Percentiles rank a stretch among this genome's conserved stretches.
phyloP scores from a whole-genome alignment of 2,888 invertebrate genomes.

The Anoplius nigerrimus region DNA sequence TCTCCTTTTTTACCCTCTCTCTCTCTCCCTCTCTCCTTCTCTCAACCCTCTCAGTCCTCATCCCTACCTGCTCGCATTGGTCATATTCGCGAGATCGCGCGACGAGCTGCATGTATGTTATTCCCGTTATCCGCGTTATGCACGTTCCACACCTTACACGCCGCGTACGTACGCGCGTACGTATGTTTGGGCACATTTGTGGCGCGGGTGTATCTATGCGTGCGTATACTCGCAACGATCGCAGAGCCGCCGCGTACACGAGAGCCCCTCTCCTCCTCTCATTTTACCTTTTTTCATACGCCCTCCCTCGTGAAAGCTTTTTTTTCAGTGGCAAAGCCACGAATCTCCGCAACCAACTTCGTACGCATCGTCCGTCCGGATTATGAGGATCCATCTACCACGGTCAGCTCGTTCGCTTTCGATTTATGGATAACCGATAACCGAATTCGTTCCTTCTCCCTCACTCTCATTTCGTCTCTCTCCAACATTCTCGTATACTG shows the following conservation, averaged over 20 bases:
- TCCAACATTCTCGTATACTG: not conserved
- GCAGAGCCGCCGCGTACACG: no score
- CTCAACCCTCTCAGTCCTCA: conserved; percentile 10
- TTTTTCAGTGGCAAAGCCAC: conserved; percentile 25
- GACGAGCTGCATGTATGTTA: no score
- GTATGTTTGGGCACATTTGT: no score
- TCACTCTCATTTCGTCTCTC: no score
- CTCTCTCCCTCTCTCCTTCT: conserved; percentile 18
- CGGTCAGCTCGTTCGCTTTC: conserved; percentile 56
- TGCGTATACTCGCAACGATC: no score
- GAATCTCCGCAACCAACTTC: conserved; percentile 34
- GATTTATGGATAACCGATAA: conserved; percentile 60
- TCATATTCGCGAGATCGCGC: conserved; percentile 12
- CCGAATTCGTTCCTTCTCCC: conserved; percentile 30
- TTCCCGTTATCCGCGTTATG: no score
- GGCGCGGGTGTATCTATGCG: no score
- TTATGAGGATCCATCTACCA: conserved; percentile 58
- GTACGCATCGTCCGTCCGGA: conserved; percentile 44
- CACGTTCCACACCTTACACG: no score
- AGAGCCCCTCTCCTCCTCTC: not conserved
- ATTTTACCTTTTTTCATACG: not conserved
- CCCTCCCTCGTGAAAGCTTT: not conserved
- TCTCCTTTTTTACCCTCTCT: conserved; percentile 23
- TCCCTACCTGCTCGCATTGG: conserved; percentile 6
- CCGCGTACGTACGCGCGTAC: no score